A percentile compares a stretch with the other conserved stretches of the same genome.
Evolutionary conservation across 1,140 invertebrate species (phyloP).

Genomic region (Pemphigus obesinymphae): DNA sequence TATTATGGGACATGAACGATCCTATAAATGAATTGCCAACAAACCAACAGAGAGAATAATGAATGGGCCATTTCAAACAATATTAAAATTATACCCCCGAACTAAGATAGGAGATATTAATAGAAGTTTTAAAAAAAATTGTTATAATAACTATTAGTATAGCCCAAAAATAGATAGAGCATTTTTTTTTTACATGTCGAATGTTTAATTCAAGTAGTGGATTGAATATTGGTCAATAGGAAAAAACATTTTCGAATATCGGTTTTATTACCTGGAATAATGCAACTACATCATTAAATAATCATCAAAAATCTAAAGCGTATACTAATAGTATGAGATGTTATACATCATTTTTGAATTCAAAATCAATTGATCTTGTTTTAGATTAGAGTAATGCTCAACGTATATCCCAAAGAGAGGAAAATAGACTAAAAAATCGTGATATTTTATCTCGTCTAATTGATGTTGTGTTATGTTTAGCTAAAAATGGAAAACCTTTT

Average conservation of each 20-base stretch:
- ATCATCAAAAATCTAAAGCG: background rate
- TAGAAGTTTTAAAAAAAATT: background rate
- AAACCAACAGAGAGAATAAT: background rate
- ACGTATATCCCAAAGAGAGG: background rate
- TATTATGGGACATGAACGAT: too few relatives aligned
- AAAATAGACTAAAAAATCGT: too few relatives aligned
- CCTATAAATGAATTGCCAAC: too few relatives aligned
- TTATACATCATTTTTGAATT: background rate
- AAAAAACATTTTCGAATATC: background rate
- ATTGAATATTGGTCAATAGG: background rate
- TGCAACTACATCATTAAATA: background rate
- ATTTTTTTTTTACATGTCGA: background rate
- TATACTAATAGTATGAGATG: background rate
- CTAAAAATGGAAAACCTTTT: background rate
- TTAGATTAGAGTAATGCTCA: background rate
- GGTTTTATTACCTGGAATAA: background rate
- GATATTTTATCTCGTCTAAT: background rate
- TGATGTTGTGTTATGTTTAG: background rate
- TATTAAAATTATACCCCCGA: background rate
- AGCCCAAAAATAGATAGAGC: background rate
- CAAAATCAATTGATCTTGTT: background rate
- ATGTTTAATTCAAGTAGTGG: too few relatives aligned
- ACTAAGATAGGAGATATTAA: background rate
- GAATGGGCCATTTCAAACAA: background rate
- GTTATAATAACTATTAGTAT: background rate